Base-by-base conservation (phyloP, 2,113 vertebrate species). In the Myiozetetes cayanensis region DNA sequence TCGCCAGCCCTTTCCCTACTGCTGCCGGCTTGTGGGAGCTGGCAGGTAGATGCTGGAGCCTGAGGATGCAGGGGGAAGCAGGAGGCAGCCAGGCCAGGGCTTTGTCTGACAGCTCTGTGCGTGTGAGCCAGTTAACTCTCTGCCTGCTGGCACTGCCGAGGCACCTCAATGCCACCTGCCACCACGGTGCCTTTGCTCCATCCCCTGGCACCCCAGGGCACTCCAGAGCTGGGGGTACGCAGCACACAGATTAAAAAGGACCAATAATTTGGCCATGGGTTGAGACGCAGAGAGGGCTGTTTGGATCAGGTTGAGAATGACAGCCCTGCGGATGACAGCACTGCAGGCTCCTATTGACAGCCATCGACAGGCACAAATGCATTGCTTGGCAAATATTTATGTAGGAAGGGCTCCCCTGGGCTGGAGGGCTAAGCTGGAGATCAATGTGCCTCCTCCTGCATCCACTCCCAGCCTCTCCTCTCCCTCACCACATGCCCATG, bases 311-410 rank as follows among this genome's bases (percentile, higher is more conserved):
- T 92, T 7, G 56, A 74, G 91, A 93, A 82, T 68, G 90, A 87
- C 44, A 14, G 63, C 72, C 61, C 59, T 0, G 19, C 75, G 80
- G 92, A 85, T 79, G 89, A 46, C 89, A 90, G 88, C 44, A 50
- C 95, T 50, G 91, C 80, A 33, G 93, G 87, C 92, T 91, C 12
- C 94, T 95, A 96, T 97, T 53, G 97, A 98, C 95, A 94, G 91
- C 90, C 97, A 96, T 95, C 9, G 96, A 98, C 96, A 96, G 93
- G 70, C 87, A 93, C 97, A 95, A 82, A 96, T 84, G 96, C 96
- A 81, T 89, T 93, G 82, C 41, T 97, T 73, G 95, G 96, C 97
- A 97, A 98, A 97, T 97, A 97, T 98, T 98, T 97, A 96, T 96
- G 90, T 96, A 97, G 97, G 96, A 93, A 88, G 28, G 82, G 91